These are phyloP conservation scores for Peribatodes rhomboidaria DNA, from an alignment of 2,888 invertebrate species.

Conservation along the genomic window DNA sequence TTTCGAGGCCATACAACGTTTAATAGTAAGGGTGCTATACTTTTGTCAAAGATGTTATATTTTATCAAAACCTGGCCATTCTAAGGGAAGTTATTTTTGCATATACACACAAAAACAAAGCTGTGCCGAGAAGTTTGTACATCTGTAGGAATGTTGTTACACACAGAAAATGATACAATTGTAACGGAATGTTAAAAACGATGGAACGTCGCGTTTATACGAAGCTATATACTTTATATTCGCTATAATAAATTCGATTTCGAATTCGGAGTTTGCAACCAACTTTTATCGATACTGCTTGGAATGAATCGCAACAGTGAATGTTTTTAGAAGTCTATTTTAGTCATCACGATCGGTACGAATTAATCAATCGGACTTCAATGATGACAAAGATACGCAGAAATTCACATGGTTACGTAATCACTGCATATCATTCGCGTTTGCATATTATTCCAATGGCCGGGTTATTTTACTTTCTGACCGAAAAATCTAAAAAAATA, in stretches of 20 bases:
- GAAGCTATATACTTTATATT: background rate
- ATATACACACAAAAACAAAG: conserved; percentile 61
- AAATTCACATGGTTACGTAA: no score
- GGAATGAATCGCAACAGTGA: background rate
- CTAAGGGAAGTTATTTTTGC: conserved; percentile 52
- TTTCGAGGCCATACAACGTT: no score
- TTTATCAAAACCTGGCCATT: conserved; percentile 44
- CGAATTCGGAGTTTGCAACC: background rate
- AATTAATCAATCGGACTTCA: no score
- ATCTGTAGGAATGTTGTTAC: conserved; percentile 63
- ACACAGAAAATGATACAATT: conserved; percentile 42
- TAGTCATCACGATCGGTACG: no score
- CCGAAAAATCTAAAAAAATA: no score
- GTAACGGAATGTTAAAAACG: conserved; percentile 38
- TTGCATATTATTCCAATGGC: no score
- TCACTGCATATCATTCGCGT: no score
- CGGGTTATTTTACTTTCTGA: no score
- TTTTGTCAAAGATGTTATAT: background rate
- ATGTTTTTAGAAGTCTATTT: background rate
- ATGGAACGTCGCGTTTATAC: background rate
- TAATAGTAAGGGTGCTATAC: no score
- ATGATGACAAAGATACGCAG: no score
- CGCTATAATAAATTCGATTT: background rate
- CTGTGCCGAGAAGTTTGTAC: conserved; percentile 52
- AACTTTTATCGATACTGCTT: background rate